Conservation (phyloP, 1,140 invertebrate genomes). For the Diachasmimorpha longicaudata region DNA sequence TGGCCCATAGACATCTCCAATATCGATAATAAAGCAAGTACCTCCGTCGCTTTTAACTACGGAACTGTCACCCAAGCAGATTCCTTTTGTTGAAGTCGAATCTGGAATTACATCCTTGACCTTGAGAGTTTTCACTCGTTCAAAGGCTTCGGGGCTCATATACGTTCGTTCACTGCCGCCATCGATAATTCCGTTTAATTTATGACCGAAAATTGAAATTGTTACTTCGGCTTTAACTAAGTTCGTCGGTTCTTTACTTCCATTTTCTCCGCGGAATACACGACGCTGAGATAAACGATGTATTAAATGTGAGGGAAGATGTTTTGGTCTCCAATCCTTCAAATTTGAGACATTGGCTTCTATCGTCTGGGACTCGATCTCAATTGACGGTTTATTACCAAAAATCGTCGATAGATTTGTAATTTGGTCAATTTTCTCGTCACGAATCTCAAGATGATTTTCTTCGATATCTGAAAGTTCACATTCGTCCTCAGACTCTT, state of each 20-base stretch:
- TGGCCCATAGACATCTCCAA: too few species aligned
- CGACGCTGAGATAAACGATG: constrained; percentile 13
- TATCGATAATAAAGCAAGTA: too few species aligned
- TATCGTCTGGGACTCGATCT: not conserved
- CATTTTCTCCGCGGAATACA: not conserved
- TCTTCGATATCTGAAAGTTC: not conserved
- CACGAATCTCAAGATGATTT: too few species aligned
- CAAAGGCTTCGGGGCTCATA: constrained; percentile 14
- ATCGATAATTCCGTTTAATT: constrained; percentile 25
- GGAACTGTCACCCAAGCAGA: not conserved
- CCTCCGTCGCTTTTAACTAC: not conserved
- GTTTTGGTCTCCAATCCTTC: not conserved
- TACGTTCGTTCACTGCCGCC: constrained; percentile 27
- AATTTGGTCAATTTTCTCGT: too few species aligned
- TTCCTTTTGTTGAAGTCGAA: constrained; percentile 1
- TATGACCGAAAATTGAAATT: too few species aligned
- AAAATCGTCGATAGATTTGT: not conserved
- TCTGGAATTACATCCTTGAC: constrained; percentile 2
- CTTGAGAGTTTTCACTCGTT: constrained; percentile 15
- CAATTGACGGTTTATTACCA: not conserved
- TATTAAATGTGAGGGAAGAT: not conserved
- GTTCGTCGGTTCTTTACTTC: not conserved
- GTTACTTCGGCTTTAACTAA: constrained; percentile 3
- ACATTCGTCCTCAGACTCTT: not conserved
- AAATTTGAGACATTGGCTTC: not conserved